Percentiles rank a stretch among this genome's conserved stretches.
Conservation (phyloP, 2,888 invertebrate genomes). For the Phaedon cochleariae region DNA sequence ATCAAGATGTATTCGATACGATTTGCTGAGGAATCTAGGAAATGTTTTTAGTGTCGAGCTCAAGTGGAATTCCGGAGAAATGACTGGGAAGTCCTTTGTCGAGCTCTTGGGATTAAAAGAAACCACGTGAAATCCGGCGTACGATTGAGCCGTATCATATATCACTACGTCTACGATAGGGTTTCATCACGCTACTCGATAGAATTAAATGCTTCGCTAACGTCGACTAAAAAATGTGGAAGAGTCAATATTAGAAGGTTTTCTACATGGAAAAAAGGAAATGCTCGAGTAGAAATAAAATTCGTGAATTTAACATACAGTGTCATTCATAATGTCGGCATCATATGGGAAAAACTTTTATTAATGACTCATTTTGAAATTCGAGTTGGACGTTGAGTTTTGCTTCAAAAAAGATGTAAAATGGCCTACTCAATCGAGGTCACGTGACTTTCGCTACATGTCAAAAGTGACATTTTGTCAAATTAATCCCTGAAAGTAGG, state of each 20-base stretch:
- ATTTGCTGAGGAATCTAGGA: not conserved
- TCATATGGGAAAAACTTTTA: no score
- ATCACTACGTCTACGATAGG: slow-evolving; percentile 32
- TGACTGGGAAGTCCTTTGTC: slow-evolving; percentile 2
- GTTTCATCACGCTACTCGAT: slow-evolving; percentile 34
- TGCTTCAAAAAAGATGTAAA: no score
- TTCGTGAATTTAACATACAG: no score
- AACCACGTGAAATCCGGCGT: slow-evolving; percentile 25
- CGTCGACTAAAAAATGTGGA: not conserved
- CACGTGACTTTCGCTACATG: no score
- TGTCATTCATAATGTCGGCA: no score
- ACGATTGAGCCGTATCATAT: slow-evolving; percentile 34
- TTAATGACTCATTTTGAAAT: no score
- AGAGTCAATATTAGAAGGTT: not conserved
- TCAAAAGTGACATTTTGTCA: no score
- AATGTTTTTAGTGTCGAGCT: slow-evolving; percentile 2
- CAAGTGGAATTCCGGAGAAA: not conserved
- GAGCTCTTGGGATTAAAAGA: slow-evolving; percentile 21
- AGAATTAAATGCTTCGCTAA: not conserved
- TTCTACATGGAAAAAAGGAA: no score
- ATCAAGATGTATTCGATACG: not conserved
- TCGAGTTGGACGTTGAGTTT: no score
- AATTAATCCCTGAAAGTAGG: no score
- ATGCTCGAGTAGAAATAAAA: no score
- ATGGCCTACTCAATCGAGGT: no score